These are phyloP conservation scores for Chrysodeixis includens DNA, from an alignment of 2,888 invertebrate species.

Conservation along the genomic window DNA sequence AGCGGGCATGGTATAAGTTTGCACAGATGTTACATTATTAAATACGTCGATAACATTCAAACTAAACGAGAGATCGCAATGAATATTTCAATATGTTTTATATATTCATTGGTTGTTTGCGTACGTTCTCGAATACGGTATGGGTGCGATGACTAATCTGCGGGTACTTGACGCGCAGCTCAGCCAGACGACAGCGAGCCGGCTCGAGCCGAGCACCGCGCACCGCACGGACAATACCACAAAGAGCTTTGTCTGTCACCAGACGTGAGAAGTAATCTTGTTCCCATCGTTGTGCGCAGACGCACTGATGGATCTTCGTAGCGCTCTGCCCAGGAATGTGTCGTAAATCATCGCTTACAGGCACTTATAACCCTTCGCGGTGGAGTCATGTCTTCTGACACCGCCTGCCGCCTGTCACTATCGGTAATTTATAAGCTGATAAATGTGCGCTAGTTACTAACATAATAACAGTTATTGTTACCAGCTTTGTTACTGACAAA, in stretches of 20 bases:
- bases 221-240: constrained; percentile 45
- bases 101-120: constrained; percentile 32
- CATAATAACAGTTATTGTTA: constrained; percentile 8
- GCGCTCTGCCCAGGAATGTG: constrained; percentile 79
- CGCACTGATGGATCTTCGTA: constrained; percentile 67
- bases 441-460: constrained; percentile 47
- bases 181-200: constrained; percentile 57
- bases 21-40: constrained; percentile 52
- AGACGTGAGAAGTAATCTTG: constrained; percentile 77
- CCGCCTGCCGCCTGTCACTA: constrained; percentile 52
- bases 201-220: constrained; percentile 61
- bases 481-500: neutral
- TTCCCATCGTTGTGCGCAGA: constrained; percentile 74
- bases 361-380: constrained; percentile 51
- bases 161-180: constrained; percentile 48
- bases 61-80: constrained; percentile 33
- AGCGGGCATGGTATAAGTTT: constrained; percentile 37
- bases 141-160: constrained; percentile 58
- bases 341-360: constrained; percentile 79
- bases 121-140: constrained; percentile 30
- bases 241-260: constrained; percentile 78
- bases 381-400: constrained; percentile 50
- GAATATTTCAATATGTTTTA: constrained; percentile 28
- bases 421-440: constrained; percentile 60
- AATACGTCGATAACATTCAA: constrained; percentile 17